phyloP scores from a whole-genome alignment of 2,888 invertebrate species.

The Gisinianus flammeolus region DNA sequence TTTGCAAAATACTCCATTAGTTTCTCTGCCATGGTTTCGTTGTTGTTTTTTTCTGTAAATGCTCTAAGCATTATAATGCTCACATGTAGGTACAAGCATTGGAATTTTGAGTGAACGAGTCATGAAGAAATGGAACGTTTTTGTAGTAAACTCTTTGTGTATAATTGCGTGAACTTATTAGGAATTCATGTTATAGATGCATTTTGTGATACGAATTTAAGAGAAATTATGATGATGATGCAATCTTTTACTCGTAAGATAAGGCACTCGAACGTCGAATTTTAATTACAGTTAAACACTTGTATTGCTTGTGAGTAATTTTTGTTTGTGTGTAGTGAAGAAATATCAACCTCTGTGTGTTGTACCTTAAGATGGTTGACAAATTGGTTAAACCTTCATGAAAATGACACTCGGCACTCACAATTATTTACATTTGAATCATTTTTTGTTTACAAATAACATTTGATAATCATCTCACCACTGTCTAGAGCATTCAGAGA shows the following conservation, averaged over 20 bases:
- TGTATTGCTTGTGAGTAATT: too few relatives aligned
- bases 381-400: background rate
- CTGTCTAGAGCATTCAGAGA: background rate
- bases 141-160: too few relatives aligned
- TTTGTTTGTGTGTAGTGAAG: background rate
- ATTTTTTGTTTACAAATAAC: background rate
- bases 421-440: background rate
- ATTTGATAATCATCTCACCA: too few relatives aligned
- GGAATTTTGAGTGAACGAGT: too few relatives aligned
- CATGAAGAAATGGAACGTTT: too few relatives aligned
- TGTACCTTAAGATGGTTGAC: background rate
- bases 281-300: too few relatives aligned
- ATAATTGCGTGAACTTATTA: too few relatives aligned
- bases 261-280: background rate
- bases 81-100: too few relatives aligned
- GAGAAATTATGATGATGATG: background rate
- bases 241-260: background rate
- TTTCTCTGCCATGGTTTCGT: too few relatives aligned
- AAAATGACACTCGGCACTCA: background rate
- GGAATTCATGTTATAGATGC: background rate
- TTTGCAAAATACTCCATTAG: too few relatives aligned
- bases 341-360: background rate
- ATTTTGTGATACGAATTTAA: background rate
- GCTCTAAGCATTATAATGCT: too few relatives aligned
- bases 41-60: too few relatives aligned